A percentile compares a stretch with the other conserved stretches of the same genome.
Conservation (phyloP, 2,113 vertebrate genomes). For the Haliaeetus leucogaster region DNA sequence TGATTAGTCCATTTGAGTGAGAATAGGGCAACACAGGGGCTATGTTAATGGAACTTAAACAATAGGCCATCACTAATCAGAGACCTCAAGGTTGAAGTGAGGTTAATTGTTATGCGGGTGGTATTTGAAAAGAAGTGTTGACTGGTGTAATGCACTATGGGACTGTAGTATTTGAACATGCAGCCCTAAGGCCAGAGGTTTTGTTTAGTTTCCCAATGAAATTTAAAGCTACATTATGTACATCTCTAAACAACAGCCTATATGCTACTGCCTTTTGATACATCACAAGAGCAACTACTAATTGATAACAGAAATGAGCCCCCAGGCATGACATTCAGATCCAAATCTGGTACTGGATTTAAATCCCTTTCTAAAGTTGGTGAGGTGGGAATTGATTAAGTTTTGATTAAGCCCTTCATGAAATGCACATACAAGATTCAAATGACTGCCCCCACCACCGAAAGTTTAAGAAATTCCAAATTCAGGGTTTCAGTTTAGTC, state of each 20-base stretch:
- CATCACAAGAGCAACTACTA: conserved; percentile 35
- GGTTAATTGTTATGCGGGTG: conserved; percentile 93
- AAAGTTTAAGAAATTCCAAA: conserved; percentile 5
- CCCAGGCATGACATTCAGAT: conserved; percentile 17
- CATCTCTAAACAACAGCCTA: conserved; percentile 65
- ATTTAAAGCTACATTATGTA: conserved; percentile 74
- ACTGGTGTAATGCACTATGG: conserved; percentile 88
- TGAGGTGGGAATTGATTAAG: conserved; percentile 12
- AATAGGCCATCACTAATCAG: conserved; percentile 94
- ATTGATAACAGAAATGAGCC: conserved; percentile 60
- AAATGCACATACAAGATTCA: neutral
- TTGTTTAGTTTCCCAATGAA: conserved; percentile 87
- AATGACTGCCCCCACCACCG: neutral
- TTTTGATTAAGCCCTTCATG: conserved; percentile 27
- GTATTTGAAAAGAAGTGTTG: conserved; percentile 84
- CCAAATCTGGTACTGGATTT: conserved; percentile 39
- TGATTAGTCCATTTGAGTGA: conserved; percentile 84
- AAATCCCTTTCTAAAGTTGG: conserved; percentile 30
- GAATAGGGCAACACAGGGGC: conserved; percentile 83
- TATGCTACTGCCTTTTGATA: conserved; percentile 60
- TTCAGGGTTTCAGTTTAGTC: neutral
- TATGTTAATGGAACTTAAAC: conserved; percentile 86
- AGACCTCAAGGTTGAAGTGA: conserved; percentile 90
- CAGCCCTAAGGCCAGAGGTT: conserved; percentile 87
- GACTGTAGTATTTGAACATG: conserved; percentile 84